Evolutionary conservation across 2,797 vertebrate species (phyloP).

Genomic region (Microhierax caerulescens): DNA sequence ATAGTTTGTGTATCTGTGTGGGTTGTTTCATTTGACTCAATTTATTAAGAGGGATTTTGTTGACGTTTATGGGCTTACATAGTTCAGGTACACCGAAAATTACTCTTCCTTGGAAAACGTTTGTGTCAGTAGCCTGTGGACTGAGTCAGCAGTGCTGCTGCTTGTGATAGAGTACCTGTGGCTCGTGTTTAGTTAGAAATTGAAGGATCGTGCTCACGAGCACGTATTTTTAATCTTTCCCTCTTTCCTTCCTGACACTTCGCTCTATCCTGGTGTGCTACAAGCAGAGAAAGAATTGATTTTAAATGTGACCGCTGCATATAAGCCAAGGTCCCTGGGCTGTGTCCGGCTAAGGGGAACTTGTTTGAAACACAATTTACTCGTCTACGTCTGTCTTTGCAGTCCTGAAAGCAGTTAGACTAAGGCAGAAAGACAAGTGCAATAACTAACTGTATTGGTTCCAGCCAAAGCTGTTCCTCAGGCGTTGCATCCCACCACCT

Average conservation of each 20-base stretch:
- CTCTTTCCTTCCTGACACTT: not conserved
- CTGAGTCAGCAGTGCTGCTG: conserved; percentile 27
- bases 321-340: conserved; percentile 1
- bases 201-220: not conserved
- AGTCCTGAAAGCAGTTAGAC: not conserved
- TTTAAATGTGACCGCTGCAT: not conserved
- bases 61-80: not conserved
- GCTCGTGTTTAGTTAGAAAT: not conserved
- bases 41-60: not conserved
- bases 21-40: not conserved
- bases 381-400: not conserved
- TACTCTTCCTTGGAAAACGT: not conserved
- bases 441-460: not conserved
- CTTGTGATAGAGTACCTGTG: not conserved
- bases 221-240: not conserved
- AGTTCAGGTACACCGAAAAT: not conserved
- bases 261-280: not conserved
- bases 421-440: not conserved
- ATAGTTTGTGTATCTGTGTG: not conserved
- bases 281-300: not conserved
- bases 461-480: not conserved
- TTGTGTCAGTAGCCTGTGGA: not conserved
- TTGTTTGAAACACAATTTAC: not conserved
- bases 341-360: not conserved
- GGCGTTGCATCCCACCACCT: rapidly evolving